These are phyloP conservation scores for Tamias sibiricus DNA, from an alignment of 2,113 vertebrate genomes.

Conservation along the genomic window DNA sequence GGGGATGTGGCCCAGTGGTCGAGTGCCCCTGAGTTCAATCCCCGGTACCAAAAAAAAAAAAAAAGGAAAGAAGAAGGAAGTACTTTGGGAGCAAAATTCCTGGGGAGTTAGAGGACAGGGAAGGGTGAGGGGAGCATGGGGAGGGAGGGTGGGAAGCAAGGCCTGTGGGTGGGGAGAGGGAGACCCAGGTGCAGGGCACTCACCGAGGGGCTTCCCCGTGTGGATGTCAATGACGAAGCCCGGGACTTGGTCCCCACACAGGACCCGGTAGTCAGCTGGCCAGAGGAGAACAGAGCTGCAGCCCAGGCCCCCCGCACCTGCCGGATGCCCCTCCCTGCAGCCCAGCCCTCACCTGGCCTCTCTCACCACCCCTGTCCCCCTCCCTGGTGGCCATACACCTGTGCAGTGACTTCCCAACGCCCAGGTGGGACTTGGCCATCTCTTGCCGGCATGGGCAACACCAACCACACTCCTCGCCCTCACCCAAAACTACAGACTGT, in stretches of 20 bases:
- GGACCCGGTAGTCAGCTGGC: constrained; percentile 93
- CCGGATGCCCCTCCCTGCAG: no score
- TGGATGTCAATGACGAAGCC: constrained; percentile 96
- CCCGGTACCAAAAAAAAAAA: no score
- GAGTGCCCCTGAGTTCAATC: no score
- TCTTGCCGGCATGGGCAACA: fast-evolving
- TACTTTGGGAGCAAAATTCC: neutral
- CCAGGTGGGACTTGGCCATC: no score
- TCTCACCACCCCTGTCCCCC: neutral
- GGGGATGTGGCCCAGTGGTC: no score
- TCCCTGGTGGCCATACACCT: neutral
- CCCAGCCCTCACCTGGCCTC: neutral
- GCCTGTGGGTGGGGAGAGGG: neutral
- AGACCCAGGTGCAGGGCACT: constrained; percentile 57
- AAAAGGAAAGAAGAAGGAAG: neutral
- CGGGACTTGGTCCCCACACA: constrained; percentile 94
- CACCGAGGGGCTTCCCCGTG: constrained; percentile 94
- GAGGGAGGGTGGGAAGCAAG: neutral
- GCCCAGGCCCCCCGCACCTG: fast-evolving
- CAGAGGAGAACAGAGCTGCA: neutral
- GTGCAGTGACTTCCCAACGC: neutral
- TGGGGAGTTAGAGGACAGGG: neutral
- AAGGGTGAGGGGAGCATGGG: no score
- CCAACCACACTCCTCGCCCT: neutral
- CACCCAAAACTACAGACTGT: neutral